Evolutionary conservation across 92 coral and sea anemone genomes (phyloP).

Genomic region (Palythoa grandis): DNA sequence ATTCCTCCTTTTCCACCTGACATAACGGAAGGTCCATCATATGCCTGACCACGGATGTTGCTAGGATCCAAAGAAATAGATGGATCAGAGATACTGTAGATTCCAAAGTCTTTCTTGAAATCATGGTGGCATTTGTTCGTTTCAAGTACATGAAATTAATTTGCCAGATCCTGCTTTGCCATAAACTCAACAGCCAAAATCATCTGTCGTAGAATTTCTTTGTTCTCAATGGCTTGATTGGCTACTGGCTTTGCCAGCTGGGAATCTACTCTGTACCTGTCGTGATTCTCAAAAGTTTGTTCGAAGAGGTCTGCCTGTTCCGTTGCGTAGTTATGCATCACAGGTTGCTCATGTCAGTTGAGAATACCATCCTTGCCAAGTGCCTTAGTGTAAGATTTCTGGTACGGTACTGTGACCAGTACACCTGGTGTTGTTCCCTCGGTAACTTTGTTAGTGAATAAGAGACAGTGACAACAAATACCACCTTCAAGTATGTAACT

Average conservation of each 20-base stretch:
- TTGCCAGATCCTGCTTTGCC: constrained; percentile 63
- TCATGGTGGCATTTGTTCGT: constrained; percentile 61
- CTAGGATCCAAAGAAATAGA: constrained; percentile 57
- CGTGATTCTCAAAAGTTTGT: constrained; percentile 57
- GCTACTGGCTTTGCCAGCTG: constrained; percentile 56
- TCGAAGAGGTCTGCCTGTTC: constrained; percentile 63
- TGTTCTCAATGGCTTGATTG: constrained; percentile 56
- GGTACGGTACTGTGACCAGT: constrained; percentile 57
- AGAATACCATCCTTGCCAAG: constrained; percentile 56
- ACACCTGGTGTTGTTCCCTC: constrained; percentile 58
- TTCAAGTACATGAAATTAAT: constrained; percentile 46
- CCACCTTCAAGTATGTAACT: constrained; percentile 59
- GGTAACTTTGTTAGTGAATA: constrained; percentile 40
- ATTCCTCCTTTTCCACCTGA: constrained; percentile 63
- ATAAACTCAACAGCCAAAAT: constrained; percentile 56
- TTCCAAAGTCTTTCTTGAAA: constrained; percentile 40
- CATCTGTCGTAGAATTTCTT: constrained; percentile 58
- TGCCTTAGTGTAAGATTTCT: constrained; percentile 58
- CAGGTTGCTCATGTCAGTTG: constrained; percentile 59
- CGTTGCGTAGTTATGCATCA: constrained; percentile 47
- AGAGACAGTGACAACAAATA: too few species aligned
- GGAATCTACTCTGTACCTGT: constrained; percentile 60
- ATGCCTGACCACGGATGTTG: constrained; percentile 58
- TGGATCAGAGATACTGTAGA: constrained; percentile 57
- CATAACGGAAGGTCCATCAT: constrained; percentile 60